Conservation (phyloP, 2,113 vertebrate genomes). For the Gymnorhina tibicen region DNA sequence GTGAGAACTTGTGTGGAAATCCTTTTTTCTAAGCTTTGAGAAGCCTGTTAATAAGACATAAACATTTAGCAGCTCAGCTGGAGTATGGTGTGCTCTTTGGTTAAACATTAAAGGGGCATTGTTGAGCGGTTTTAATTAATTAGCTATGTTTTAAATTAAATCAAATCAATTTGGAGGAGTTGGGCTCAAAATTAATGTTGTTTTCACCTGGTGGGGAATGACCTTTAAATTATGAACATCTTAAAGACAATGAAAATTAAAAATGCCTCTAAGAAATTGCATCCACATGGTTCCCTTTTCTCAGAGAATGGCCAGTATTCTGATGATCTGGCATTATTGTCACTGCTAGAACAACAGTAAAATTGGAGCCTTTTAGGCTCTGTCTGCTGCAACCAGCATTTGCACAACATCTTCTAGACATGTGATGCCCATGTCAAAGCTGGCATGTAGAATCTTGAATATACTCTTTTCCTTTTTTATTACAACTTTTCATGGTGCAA, state of each 20-base stretch:
- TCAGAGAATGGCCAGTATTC: not conserved
- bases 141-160: constrained; percentile 34
- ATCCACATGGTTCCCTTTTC: not conserved
- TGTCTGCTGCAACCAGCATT: not conserved
- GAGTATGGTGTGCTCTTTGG: constrained; percentile 1
- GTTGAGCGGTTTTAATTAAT: constrained; percentile 42
- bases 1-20: not conserved
- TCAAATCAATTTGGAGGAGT: constrained; percentile 14
- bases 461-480: not conserved
- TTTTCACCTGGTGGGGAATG: constrained; percentile 25
- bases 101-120: constrained; percentile 41
- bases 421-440: not conserved
- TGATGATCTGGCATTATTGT: not conserved
- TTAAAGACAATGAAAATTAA: not conserved
- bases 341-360: not conserved
- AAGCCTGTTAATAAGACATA: constrained; percentile 15
- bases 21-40: constrained; percentile 8
- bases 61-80: constrained; percentile 50
- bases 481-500: not conserved
- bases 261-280: not conserved
- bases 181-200: constrained; percentile 11
- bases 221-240: not conserved
- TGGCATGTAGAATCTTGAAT: not conserved
- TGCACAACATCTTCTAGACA: not conserved
- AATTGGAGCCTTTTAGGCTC: not conserved